Percentiles rank a stretch among this genome's conserved stretches.
phyloP scores from a whole-genome alignment of 2,888 invertebrate species.

The Chalcosyrphus nemorum region DNA sequence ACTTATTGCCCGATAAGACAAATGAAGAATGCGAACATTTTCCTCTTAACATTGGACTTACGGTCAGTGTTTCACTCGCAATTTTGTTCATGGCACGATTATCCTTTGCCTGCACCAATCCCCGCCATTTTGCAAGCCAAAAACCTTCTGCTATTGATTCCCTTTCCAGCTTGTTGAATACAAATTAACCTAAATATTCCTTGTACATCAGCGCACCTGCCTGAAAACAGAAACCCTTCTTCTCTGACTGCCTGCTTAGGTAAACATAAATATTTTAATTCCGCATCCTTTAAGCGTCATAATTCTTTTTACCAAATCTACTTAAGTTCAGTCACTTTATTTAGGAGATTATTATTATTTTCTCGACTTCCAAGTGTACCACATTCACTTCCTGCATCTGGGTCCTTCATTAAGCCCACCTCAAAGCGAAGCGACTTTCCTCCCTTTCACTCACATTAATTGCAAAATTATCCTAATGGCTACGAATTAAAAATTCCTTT shows the following conservation, averaged over 20 bases:
- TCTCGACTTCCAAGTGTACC: background rate
- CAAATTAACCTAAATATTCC: background rate
- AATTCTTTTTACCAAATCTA: slow-evolving; percentile 43
- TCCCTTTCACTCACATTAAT: slow-evolving; percentile 34
- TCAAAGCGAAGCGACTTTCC: slow-evolving; percentile 38
- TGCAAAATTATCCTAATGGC: slow-evolving; percentile 63
- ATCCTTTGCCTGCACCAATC: too few relatives aligned
- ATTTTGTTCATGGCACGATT: too few relatives aligned
- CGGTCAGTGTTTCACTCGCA: too few relatives aligned
- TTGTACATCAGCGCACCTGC: background rate
- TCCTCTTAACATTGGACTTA: too few relatives aligned
- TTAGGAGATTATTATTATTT: slow-evolving; percentile 46
- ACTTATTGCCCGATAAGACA: too few relatives aligned
- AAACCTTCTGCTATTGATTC: too few relatives aligned
- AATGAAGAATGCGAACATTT: too few relatives aligned
- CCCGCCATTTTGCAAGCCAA: too few relatives aligned
- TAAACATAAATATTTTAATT: background rate
- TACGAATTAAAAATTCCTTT: slow-evolving; percentile 61
- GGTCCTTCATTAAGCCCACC: slow-evolving; percentile 39
- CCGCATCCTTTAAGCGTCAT: slow-evolving; percentile 16
- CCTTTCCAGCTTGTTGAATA: background rate
- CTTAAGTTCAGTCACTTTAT: slow-evolving; percentile 19
- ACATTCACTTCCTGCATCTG: slow-evolving; percentile 21
- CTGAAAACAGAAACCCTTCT: background rate
- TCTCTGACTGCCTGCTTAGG: background rate